A percentile compares a stretch with the other conserved stretches of the same genome.
phyloP scores from a whole-genome alignment of 1,140 invertebrate species.

The Platorchestia sp. region DNA sequence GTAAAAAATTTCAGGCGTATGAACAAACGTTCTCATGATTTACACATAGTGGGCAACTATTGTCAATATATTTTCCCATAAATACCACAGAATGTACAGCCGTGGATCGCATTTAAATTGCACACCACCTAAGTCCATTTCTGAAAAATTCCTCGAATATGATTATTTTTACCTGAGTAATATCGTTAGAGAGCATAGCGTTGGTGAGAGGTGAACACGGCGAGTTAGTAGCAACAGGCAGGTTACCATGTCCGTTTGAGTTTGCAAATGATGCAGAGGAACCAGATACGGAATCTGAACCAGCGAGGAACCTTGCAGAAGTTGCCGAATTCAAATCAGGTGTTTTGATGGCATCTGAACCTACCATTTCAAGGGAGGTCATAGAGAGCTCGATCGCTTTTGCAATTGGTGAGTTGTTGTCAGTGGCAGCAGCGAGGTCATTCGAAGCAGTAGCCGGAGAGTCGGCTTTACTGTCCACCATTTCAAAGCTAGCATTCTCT shows the following conservation, averaged over 20 bases:
- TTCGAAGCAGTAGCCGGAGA: neutral
- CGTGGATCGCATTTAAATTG: neutral
- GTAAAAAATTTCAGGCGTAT: too few species aligned
- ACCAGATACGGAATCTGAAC: neutral
- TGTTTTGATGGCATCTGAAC: neutral
- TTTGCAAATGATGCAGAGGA: neutral
- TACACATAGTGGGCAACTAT: neutral
- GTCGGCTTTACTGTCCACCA: neutral
- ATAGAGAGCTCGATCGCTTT: neutral
- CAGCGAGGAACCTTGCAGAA: neutral
- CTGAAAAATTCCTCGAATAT: neutral
- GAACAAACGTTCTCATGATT: neutral
- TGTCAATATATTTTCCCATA: too few species aligned
- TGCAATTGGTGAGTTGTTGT: neutral
- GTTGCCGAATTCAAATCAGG: neutral
- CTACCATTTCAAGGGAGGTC: neutral
- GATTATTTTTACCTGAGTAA: slow-evolving; percentile 5
- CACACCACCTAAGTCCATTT: neutral
- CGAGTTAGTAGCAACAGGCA: neutral
- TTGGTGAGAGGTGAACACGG: slow-evolving; percentile 43
- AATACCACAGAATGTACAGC: too few species aligned
- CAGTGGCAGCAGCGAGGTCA: neutral
- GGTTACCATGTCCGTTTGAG: neutral
- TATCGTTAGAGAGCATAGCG: slow-evolving; percentile 27
- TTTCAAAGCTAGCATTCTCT: neutral